Evolutionary conservation across 2,797 vertebrate genomes (phyloP).

Genomic region (Toxotes lorentzi): DNA sequence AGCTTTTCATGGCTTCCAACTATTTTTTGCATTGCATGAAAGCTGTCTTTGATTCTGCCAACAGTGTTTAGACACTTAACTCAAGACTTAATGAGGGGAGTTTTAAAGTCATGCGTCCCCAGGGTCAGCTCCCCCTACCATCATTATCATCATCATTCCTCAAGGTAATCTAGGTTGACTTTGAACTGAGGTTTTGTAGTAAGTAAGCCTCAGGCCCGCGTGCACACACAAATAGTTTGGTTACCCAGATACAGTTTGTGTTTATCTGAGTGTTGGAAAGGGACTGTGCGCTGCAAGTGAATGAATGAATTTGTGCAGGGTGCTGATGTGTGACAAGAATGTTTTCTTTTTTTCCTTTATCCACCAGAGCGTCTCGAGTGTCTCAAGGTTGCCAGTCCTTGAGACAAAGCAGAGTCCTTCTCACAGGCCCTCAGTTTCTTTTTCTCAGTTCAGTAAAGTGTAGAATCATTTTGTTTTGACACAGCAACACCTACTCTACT

Average conservation of each 20-base stretch:
- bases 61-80: constrained; percentile 52
- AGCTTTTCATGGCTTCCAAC: constrained; percentile 23
- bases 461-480: constrained; percentile 10
- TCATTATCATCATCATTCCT: constrained; percentile 67
- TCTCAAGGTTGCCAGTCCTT: constrained; percentile 35
- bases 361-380: neutral
- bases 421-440: neutral
- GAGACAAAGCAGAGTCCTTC: constrained; percentile 35
- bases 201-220: constrained; percentile 32
- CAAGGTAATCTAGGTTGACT: constrained; percentile 64
- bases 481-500: constrained; percentile 7
- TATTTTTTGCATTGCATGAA: constrained; percentile 13
- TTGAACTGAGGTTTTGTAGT: constrained; percentile 57
- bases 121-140: constrained; percentile 34
- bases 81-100: constrained; percentile 52
- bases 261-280: constrained; percentile 26
- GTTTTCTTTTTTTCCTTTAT: neutral
- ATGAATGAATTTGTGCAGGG: neutral
- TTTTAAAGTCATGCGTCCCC: constrained; percentile 46
- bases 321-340: constrained; percentile 9
- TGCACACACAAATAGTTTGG: constrained; percentile 36
- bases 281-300: too few species aligned
- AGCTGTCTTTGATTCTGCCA: constrained; percentile 52
- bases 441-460: neutral
- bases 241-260: constrained; percentile 37